phyloP scores from a whole-genome alignment of 2,888 invertebrate species.

The Netelia inedita region DNA sequence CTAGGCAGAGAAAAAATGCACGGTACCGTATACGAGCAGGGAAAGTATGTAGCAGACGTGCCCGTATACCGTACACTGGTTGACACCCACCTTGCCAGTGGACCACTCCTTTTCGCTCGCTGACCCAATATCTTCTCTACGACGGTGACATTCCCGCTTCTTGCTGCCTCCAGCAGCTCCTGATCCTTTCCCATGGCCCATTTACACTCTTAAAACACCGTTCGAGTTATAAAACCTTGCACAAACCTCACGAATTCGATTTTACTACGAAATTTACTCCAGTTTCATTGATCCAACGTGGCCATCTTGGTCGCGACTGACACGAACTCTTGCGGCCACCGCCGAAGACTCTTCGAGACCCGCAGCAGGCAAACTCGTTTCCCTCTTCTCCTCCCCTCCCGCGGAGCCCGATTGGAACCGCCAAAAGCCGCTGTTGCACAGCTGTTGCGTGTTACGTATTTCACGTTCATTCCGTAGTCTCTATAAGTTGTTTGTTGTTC shows the following conservation, averaged over 20 bases:
- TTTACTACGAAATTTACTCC: conserved; percentile 84
- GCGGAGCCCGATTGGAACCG: neutral
- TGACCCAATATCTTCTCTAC: conserved; percentile 96
- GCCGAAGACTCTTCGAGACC: conserved; percentile 70
- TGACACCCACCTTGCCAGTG: conserved; percentile 93
- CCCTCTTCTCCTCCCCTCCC: conserved; percentile 10
- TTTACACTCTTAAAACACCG: conserved; percentile 81
- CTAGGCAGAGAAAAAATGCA: neutral
- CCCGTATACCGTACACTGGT: conserved; percentile 65
- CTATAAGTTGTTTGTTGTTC: conserved; percentile 13
- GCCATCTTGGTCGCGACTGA: conserved; percentile 89
- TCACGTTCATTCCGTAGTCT: neutral
- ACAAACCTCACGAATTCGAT: conserved; percentile 73
- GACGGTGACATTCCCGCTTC: conserved; percentile 94
- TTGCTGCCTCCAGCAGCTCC: conserved; percentile 97
- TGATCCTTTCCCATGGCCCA: conserved; percentile 97
- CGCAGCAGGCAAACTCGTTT: neutral
- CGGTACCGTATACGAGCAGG: neutral
- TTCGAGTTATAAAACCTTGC: conserved; percentile 68
- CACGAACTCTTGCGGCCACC: conserved; percentile 86
- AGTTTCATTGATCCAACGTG: conserved; percentile 91
- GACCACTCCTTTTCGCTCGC: conserved; percentile 96
- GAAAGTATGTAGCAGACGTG: conserved; percentile 27
- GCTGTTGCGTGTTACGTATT: neutral
- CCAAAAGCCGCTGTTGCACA: conserved; percentile 5